Evolutionary conservation across 2,113 vertebrate species (phyloP).

Genomic region (Neoarius graeffei): DNA sequence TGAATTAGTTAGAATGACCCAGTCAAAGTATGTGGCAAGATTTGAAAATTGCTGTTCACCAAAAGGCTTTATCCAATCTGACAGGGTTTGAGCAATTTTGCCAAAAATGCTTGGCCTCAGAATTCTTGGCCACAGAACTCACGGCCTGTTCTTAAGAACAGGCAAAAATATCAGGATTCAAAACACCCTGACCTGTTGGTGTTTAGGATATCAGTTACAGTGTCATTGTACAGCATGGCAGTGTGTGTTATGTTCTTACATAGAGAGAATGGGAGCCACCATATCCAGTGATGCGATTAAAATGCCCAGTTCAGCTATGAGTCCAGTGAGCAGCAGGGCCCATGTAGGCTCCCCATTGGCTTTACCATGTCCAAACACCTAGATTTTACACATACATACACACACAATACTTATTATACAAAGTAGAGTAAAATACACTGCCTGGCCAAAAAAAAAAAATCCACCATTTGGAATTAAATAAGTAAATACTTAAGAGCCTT

Average conservation of each 20-base stretch:
- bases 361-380: slow-evolving; percentile 97
- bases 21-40: background rate
- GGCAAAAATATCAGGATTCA: background rate
- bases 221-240: background rate
- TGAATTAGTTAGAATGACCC: background rate
- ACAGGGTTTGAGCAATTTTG: background rate
- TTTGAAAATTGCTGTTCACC: background rate
- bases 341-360: slow-evolving; percentile 93
- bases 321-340: slow-evolving; percentile 90
- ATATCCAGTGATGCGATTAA: slow-evolving; percentile 98
- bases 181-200: background rate
- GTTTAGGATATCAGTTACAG: background rate
- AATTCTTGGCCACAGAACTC: too few relatives aligned
- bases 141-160: too few relatives aligned
- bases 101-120: background rate
- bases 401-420: slow-evolving; percentile 7
- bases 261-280: slow-evolving; percentile 98
- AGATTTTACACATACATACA: background rate
- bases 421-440: background rate
- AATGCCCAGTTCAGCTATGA: slow-evolving; percentile 95
- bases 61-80: background rate
- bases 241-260: slow-evolving; percentile 74
- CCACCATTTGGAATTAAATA: too few relatives aligned
- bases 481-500: too few relatives aligned
- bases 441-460: too few relatives aligned